Percentiles rank a stretch among this genome's conserved stretches.
Conservation (phyloP, 1,140 invertebrate genomes). For the Atta texana region DNA sequence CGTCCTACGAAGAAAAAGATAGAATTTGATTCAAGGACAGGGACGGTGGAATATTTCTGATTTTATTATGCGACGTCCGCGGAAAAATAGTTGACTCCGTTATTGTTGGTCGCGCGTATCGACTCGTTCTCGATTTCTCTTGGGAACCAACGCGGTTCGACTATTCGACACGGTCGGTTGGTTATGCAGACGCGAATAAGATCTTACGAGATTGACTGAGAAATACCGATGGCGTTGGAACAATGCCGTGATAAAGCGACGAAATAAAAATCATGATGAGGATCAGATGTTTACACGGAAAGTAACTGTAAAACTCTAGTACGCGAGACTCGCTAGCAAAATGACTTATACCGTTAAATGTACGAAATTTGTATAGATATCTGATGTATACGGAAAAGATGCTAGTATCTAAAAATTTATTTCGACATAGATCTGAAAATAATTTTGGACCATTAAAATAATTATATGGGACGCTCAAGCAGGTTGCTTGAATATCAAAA, state of each 20-base stretch:
- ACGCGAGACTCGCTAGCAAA: conserved; percentile 1
- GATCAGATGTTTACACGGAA: conserved; percentile 19
- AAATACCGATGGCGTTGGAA: conserved; percentile 36
- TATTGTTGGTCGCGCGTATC: background rate
- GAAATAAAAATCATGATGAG: background rate
- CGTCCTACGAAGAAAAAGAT: background rate
- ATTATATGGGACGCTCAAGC: no score
- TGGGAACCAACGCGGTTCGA: conserved; percentile 25
- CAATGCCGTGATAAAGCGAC: conserved; percentile 37
- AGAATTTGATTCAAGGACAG: conserved; percentile 7
- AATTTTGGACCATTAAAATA: no score
- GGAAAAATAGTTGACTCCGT: conserved; percentile 14
- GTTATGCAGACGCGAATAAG: conserved; percentile 52
- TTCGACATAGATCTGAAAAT: no score
- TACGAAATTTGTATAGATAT: background rate
- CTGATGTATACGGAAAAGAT: no score
- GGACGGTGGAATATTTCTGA: conserved; percentile 38
- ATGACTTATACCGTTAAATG: background rate
- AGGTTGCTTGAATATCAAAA: no score
- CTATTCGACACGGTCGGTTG: conserved; percentile 27
- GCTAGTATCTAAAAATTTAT: no score
- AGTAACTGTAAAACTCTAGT: background rate
- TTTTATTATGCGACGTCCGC: conserved; percentile 36
- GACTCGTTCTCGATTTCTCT: conserved; percentile 53
- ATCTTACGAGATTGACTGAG: conserved; percentile 30